A percentile compares a stretch with the other conserved stretches of the same genome.
Conservation (phyloP, 2,113 vertebrate species). For the Sorex araneus region DNA sequence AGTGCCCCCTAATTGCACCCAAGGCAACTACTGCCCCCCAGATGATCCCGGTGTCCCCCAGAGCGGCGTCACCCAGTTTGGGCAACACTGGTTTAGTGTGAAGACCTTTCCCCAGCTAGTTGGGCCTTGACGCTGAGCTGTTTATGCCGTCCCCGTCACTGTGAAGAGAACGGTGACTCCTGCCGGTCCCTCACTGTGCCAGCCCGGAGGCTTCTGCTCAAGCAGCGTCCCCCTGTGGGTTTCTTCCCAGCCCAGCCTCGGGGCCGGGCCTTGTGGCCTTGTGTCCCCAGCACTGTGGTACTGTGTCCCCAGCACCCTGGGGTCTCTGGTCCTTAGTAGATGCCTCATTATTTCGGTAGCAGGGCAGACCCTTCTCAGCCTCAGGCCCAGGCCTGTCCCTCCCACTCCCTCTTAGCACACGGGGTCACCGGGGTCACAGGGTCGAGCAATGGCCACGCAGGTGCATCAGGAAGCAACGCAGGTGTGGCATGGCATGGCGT, state of each 20-base stretch:
- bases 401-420: neutral
- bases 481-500: neutral
- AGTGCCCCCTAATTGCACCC: too few relatives aligned
- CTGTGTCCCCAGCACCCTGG: neutral
- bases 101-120: constrained; percentile 46
- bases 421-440: constrained; percentile 43
- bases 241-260: constrained; percentile 34
- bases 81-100: neutral
- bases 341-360: neutral
- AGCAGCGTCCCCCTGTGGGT: neutral
- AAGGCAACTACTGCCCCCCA: too few relatives aligned
- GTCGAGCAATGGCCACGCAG: constrained; percentile 41
- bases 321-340: neutral
- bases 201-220: too few relatives aligned
- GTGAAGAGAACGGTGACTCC: constrained; percentile 45
- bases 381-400: neutral
- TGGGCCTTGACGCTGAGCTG: neutral
- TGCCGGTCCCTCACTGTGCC: neutral
- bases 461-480: constrained; percentile 22
- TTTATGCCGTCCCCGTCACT: constrained; percentile 1
- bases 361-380: neutral
- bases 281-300: neutral
- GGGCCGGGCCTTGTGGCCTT: too few relatives aligned
- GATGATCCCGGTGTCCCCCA: too few relatives aligned
- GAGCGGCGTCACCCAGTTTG: neutral